These are phyloP conservation scores for Eupithecia insigniata DNA, from an alignment of 2,888 invertebrate species.

Conservation along the genomic window DNA sequence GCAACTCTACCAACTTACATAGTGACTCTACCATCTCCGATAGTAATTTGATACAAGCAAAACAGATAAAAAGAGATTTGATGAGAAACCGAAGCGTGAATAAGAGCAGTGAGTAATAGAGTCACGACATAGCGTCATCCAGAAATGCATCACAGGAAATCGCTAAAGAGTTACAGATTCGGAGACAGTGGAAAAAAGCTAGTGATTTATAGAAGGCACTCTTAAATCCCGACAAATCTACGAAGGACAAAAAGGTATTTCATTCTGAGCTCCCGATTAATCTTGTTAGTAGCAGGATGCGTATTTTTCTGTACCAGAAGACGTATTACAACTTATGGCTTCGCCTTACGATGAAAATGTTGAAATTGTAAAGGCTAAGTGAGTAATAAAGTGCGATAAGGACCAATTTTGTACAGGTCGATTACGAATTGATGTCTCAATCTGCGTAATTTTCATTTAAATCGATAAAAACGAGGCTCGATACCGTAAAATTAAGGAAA, in stretches of 20 bases:
- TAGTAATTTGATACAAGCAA: slow-evolving; percentile 35
- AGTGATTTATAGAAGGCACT: slow-evolving; percentile 40
- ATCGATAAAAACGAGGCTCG: slow-evolving; percentile 6
- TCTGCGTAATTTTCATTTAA: slow-evolving; percentile 1
- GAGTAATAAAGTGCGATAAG: slow-evolving; percentile 20
- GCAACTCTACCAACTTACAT: not conserved
- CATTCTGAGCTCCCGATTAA: slow-evolving; percentile 23
- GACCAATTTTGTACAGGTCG: slow-evolving; percentile 9
- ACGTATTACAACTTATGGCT: slow-evolving; percentile 19
- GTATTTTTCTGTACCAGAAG: slow-evolving; percentile 17
- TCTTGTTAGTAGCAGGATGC: slow-evolving; percentile 27
- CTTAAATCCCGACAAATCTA: slow-evolving; percentile 45
- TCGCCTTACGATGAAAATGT: slow-evolving; percentile 8
- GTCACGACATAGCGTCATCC: slow-evolving; percentile 24
- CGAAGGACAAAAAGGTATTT: slow-evolving; percentile 23
- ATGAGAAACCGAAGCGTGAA: slow-evolving; percentile 51
- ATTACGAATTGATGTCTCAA: slow-evolving; percentile 19
- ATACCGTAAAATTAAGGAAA: slow-evolving; percentile 7
- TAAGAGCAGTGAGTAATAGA: slow-evolving; percentile 58
- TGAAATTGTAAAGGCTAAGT: slow-evolving; percentile 8
- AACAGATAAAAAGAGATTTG: slow-evolving; percentile 11
- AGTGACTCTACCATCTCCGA: not conserved
- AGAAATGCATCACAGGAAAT: slow-evolving; percentile 61
- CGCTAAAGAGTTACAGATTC: slow-evolving; percentile 54
- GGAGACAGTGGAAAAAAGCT: slow-evolving; percentile 40